A percentile compares a stretch with the other conserved stretches of the same genome.
Evolutionary conservation across 1,140 invertebrate genomes (phyloP).

Genomic region (Chymomyza costata): DNA sequence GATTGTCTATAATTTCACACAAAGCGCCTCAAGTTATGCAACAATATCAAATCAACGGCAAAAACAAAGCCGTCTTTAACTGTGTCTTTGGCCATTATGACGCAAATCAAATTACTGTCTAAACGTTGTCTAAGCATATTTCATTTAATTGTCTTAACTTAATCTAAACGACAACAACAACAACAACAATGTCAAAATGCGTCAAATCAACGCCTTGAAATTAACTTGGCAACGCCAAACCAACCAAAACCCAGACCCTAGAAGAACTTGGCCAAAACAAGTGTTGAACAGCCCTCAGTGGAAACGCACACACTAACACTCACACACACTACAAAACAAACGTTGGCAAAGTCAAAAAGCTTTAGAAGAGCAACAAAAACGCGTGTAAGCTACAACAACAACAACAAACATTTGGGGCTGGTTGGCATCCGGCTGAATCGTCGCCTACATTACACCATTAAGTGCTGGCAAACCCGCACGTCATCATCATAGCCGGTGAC

Average conservation of each 20-base stretch:
- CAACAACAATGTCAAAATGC: conserved; percentile 26
- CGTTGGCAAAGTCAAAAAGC: conserved; percentile 33
- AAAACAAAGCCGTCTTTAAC: too few relatives aligned
- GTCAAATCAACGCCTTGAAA: conserved; percentile 62
- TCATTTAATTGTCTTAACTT: conserved; percentile 46
- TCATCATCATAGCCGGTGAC: conserved; percentile 29
- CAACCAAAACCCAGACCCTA: conserved; percentile 14
- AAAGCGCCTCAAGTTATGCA: conserved; percentile 6
- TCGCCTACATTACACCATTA: conserved; percentile 29
- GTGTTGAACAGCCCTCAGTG: too few relatives aligned
- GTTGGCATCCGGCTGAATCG: conserved; percentile 5
- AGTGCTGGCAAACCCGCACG: conserved; percentile 55
- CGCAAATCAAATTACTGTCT: conserved; percentile 69
- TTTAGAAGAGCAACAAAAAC: conserved; percentile 39
- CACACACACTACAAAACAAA: conserved; percentile 34
- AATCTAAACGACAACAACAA: conserved; percentile 27
- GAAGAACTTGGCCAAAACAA: too few relatives aligned
- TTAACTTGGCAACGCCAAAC: conserved; percentile 40
- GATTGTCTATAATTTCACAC: too few relatives aligned
- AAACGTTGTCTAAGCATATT: conserved; percentile 57
- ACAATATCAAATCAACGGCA: conserved; percentile 23
- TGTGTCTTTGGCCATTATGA: too few relatives aligned
- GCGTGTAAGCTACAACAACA: conserved; percentile 34
- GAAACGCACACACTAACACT: conserved; percentile 3
- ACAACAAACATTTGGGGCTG: conserved; percentile 7